phyloP scores from a whole-genome alignment of 2,113 vertebrate genomes.

The Onychorhynchus coronatus region DNA sequence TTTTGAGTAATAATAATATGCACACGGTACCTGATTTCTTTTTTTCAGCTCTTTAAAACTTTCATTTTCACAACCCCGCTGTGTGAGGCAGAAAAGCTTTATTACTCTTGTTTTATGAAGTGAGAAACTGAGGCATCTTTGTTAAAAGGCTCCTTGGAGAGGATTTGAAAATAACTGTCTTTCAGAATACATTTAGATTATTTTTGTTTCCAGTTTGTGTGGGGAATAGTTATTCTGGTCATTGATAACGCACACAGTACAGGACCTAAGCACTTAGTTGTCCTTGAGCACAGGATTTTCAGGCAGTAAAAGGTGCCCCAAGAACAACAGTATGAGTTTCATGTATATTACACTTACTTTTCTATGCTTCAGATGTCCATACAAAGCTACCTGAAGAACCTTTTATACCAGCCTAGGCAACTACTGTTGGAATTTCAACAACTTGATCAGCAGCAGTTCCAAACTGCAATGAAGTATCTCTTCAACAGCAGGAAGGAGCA shows the following conservation, averaged over 20 bases:
- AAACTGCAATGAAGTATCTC: conserved; percentile 72
- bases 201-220: conserved; percentile 3
- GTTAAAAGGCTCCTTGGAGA: neutral
- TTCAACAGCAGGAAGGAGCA: conserved; percentile 61
- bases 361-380: conserved; percentile 65
- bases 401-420: conserved; percentile 70
- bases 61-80: neutral
- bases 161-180: neutral
- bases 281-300: neutral
- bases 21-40: neutral
- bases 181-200: neutral
- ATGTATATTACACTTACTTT: neutral
- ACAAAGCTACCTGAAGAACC: conserved; percentile 65
- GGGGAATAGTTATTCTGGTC: neutral
- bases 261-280: neutral
- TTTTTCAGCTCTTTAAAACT: neutral
- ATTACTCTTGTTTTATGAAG: neutral
- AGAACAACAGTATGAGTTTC: neutral
- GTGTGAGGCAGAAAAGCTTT: neutral
- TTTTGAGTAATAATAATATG: neutral
- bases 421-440: conserved; percentile 70
- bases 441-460: conserved; percentile 69
- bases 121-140: neutral
- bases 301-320: neutral
- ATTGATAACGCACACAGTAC: neutral